Evolutionary conservation across 2,888 invertebrate genomes (phyloP), one percentile per base, ranked within the genome.

Genomic region (Phyllotreta cruciferae): DNA sequence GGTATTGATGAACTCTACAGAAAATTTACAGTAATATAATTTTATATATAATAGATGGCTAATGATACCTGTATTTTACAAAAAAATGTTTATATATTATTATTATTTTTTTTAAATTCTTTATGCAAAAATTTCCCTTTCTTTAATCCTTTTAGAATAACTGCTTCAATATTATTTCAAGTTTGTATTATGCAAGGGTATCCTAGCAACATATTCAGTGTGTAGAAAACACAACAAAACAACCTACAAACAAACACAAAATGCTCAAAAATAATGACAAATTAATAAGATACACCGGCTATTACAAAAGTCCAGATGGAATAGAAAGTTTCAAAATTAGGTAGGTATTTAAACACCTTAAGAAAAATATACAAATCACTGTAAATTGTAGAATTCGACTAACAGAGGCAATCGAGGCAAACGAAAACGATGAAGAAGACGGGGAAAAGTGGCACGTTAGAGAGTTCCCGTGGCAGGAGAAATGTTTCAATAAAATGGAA

Each of bases 401-500:
- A 5, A 63, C 64, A 37, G 66, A 68, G 14, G 71, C 24, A 24
- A 24, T 24, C 24, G 24, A 69, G 39, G 60, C 73, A 1, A 77
- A 54, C 6, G 63, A 62, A 24, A 42, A 62, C 56, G 49, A 67
- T 9, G 52, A 55, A 41, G 68, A 66, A 39, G 50, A 62, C 36
- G 60, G 60, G n/a, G 61, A 65, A 36, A 65, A 70, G 58, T 72
- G 74, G 72, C 73, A 76, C 56, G 67, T 69, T 41, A 77, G 82
- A 62, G 74, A 68, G 44, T 87, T 92, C 67, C 78, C 79, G 69
- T 92, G 92, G 92, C 92, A 92, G 77, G 85, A 91, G 74, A 92
- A 92, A 80, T 78, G 85, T 0, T 87, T 90, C 62, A 88, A 88
- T 67, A 79, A 81, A 6, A 81, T 80, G 71, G 91, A 92, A 77